These are phyloP conservation scores for Hylyphantes graminicola DNA, from an alignment of 1,140 invertebrate genomes.

Conservation along the genomic window DNA sequence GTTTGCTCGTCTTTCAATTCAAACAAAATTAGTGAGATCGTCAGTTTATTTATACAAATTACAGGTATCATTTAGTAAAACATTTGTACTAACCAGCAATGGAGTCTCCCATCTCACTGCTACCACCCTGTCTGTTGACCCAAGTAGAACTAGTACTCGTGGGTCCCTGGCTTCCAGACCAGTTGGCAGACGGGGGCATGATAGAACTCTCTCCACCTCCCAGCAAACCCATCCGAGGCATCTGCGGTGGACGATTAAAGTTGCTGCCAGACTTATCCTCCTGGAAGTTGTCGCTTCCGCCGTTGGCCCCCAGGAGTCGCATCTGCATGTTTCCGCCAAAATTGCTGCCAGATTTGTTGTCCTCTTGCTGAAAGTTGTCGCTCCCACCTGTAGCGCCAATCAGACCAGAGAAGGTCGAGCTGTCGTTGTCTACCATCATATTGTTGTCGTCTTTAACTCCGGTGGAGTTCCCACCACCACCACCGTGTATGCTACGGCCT, in stretches of 20 bases:
- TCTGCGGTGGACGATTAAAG: not conserved
- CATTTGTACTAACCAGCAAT: conserved; percentile 20
- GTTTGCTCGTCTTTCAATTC: no score
- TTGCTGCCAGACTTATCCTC: conserved; percentile 17
- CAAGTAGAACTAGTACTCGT: conserved; percentile 11
- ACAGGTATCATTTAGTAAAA: no score
- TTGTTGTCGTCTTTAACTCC: conserved; percentile 6
- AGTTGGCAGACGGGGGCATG: conserved; percentile 14
- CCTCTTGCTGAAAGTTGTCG: not conserved
- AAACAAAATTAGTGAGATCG: no score
- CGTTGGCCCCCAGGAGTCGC: conserved; percentile 28
- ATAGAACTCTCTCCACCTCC: conserved; percentile 47
- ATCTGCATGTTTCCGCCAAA: not conserved
- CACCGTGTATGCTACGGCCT: not conserved
- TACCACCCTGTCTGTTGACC: not conserved
- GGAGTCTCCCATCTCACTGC: conserved; percentile 17
- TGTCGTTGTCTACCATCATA: conserved; percentile 27
- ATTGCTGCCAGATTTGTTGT: conserved; percentile 7
- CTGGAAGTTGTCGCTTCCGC: not conserved
- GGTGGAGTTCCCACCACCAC: not conserved
- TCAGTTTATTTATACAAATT: no score
- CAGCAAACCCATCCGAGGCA: conserved; percentile 40
- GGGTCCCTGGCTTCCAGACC: conserved; percentile 45
- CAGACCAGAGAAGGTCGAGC: conserved; percentile 21
- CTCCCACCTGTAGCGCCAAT: conserved; percentile 40